Conservation (phyloP, 2,113 vertebrate genomes). For the Abramis brama region DNA sequence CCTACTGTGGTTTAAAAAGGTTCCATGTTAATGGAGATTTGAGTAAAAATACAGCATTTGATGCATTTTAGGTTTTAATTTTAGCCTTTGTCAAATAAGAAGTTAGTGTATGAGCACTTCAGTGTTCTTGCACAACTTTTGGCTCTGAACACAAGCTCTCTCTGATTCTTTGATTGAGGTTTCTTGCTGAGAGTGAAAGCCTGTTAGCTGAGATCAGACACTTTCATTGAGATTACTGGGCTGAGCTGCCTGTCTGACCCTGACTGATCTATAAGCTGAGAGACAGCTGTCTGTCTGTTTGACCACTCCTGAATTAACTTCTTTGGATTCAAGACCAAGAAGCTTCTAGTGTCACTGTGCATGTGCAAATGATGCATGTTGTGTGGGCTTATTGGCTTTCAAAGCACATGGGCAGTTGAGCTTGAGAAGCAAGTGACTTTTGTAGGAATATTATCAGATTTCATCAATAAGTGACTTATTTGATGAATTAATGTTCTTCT, state of each 20-base stretch:
- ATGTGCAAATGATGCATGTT: neutral
- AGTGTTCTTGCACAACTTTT: neutral
- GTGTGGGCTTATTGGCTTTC: neutral
- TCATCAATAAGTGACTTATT: neutral
- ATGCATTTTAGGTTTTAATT: neutral
- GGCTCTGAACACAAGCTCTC: neutral
- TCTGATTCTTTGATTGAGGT: neutral
- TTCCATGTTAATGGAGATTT: neutral
- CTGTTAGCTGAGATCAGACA: constrained; percentile 37
- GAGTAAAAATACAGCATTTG: neutral
- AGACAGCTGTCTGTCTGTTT: constrained; percentile 53
- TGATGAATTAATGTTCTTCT: neutral
- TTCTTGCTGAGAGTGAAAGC: constrained; percentile 2
- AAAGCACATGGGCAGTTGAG: neutral
- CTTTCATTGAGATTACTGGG: constrained; percentile 56
- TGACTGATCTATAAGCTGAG: constrained; percentile 50
- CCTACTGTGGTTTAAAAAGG: neutral
- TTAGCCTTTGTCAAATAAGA: neutral
- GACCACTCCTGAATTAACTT: constrained; percentile 56
- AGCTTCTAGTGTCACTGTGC: neutral
- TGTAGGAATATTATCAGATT: neutral
- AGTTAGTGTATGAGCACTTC: neutral
- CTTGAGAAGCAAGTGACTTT: neutral
- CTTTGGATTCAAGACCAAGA: constrained; percentile 47
- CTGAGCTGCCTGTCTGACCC: constrained; percentile 52